Conservation (phyloP, 2,113 vertebrate genomes). For the Cyanoramphus novaezelandiae region DNA sequence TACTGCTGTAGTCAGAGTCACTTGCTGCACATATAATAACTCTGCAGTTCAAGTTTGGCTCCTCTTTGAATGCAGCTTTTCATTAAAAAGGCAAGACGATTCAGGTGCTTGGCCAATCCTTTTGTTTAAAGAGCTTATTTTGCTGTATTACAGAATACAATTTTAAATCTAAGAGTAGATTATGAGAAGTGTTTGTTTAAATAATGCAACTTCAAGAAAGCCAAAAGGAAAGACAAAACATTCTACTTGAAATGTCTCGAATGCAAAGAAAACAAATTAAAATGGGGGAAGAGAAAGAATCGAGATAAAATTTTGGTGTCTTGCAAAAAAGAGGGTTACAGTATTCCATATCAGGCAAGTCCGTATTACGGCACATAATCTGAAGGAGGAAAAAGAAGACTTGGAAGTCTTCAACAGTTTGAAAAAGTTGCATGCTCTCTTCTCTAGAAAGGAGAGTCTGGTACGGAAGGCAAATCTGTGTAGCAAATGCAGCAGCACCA, state of each 20-base stretch:
- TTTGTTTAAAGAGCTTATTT: neutral
- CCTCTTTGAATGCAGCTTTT: neutral
- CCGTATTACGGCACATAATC: neutral
- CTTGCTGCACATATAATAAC: neutral
- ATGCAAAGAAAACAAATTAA: neutral
- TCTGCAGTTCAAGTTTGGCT: neutral
- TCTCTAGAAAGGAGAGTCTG: neutral
- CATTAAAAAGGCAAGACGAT: neutral
- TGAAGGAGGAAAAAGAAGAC: neutral
- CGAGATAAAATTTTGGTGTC: neutral
- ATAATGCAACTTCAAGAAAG: neutral
- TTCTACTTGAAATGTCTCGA: neutral
- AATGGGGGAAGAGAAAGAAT: neutral
- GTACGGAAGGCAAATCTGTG: neutral
- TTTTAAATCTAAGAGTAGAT: neutral
- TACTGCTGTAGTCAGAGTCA: neutral
- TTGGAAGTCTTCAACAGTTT: neutral
- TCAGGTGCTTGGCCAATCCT: neutral
- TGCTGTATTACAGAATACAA: neutral
- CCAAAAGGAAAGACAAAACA: fast-evolving
- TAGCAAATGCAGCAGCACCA: neutral
- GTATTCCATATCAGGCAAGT: neutral
- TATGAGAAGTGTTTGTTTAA: neutral
- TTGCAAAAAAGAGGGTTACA: neutral
- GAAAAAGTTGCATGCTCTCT: neutral